Conservation (phyloP, 2,888 invertebrate species). For the Phlogophora meticulosa region DNA sequence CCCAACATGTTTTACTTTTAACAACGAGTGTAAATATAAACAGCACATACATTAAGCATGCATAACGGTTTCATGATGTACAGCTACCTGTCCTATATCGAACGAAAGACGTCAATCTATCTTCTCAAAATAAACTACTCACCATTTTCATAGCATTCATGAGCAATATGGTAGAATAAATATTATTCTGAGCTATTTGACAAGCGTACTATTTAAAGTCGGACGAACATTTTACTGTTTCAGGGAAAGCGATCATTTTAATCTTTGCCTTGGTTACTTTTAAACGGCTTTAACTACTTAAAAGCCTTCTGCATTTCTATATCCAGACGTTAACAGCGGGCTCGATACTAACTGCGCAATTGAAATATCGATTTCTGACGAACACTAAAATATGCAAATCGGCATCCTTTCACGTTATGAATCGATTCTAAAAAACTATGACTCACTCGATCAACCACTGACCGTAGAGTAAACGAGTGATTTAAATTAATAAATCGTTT, state of each 20-base stretch:
- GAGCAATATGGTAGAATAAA: slow-evolving; percentile 11
- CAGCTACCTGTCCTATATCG: slow-evolving; percentile 56
- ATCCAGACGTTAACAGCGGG: not conserved
- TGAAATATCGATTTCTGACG: slow-evolving; percentile 2
- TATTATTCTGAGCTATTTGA: slow-evolving; percentile 12
- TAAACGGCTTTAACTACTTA: not conserved
- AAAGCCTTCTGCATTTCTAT: not conserved
- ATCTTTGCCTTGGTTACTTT: not conserved
- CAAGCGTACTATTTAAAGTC: not conserved
- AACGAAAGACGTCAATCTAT: slow-evolving; percentile 36
- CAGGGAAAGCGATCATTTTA: not conserved
- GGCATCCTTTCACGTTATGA: slow-evolving; percentile 31
- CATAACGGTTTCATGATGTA: slow-evolving; percentile 37
- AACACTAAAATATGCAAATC: slow-evolving; percentile 15
- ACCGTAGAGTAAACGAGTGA: not conserved
- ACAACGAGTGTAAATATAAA: slow-evolving; percentile 41
- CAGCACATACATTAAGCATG: slow-evolving; percentile 36
- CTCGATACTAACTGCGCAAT: slow-evolving; percentile 2
- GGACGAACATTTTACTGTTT: slow-evolving; percentile 1
- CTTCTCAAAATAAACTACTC: slow-evolving; percentile 44
- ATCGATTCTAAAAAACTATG: slow-evolving; percentile 27
- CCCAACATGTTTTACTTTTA: slow-evolving; percentile 27
- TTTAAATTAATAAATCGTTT: slow-evolving; percentile 25
- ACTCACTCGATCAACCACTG: slow-evolving; percentile 24
- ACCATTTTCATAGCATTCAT: slow-evolving; percentile 23